Evolutionary conservation across 2,113 vertebrate species (phyloP).

Genomic region (Delphinapterus leucas): DNA sequence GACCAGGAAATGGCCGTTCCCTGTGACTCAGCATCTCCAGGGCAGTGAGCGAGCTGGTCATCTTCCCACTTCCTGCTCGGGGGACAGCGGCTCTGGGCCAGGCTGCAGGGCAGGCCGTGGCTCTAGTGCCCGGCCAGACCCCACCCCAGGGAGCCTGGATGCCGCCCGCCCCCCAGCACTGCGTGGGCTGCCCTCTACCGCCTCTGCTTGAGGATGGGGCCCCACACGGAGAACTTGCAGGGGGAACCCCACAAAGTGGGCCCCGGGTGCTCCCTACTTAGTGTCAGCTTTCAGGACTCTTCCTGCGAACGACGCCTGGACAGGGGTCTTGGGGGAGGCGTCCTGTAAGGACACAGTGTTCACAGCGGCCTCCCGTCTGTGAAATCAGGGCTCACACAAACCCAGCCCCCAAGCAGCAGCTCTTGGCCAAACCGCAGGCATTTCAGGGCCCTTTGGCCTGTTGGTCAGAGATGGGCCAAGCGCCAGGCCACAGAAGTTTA

Average conservation of each 20-base stretch:
- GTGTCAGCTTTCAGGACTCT: neutral
- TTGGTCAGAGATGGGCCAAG: neutral
- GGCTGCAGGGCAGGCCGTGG: neutral
- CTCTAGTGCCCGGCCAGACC: fast-evolving
- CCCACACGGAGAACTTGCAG: neutral
- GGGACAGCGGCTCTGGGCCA: fast-evolving
- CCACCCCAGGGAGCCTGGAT: neutral
- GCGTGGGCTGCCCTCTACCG: fast-evolving
- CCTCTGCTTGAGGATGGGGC: neutral
- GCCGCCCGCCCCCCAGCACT: fast-evolving
- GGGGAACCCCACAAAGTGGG: fast-evolving
- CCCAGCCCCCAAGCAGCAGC: neutral
- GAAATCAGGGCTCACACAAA: neutral
- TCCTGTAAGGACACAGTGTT: fast-evolving
- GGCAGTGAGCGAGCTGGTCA: fast-evolving
- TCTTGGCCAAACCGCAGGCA: neutral
- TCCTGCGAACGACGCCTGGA: fast-evolving
- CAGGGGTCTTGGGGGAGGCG: fast-evolving
- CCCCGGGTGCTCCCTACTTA: neutral
- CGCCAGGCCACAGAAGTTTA: neutral
- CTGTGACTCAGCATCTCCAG: fast-evolving
- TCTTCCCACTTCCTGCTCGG: neutral
- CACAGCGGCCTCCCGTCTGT: neutral
- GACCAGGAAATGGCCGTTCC: neutral
- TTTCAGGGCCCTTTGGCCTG: neutral